Base-by-base conservation (phyloP, 2,113 vertebrate species). In the Perca schrenkii region DNA sequence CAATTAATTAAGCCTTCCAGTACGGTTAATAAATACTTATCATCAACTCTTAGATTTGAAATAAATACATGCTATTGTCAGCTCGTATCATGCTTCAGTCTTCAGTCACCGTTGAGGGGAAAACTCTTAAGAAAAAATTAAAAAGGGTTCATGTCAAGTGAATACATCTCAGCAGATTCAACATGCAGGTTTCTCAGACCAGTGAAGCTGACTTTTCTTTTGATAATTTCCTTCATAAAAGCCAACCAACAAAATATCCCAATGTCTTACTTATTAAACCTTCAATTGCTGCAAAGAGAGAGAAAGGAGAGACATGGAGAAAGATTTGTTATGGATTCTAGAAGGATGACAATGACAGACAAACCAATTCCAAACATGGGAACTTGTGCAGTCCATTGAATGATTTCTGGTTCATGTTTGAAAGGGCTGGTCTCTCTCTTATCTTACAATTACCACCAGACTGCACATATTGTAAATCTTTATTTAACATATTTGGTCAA, bases 211-310 rank as follows among this genome's bases (percentile, higher is more conserved):
- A 88, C 43, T 86, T 25, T 28, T 88, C 36, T 81, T 79, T 69
- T 53, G 2, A 52, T 50, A 47, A 63, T 75, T 78, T 83, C 43
- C 47, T 73, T 71, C 54, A 79, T 16, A 80, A 66, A 80, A 88
- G 81, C 69, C 83, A 91, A 91, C 82, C 85, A 92, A 86, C 72
- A 86, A 82, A 84, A 88, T 85, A 90, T 89, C 68, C 86, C 83
- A 83, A 77, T 83, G 56, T 93, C 95, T 96, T 96, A 96, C 95
- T 96, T 95, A 96, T 96, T 94, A 96, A 96, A 93, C 95, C 95
- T 93, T 95, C 95, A 95, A 96, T 95, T 95, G 95, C 95, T 96
- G 95, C 94, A 92, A 93, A 93, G 80, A 93, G 89, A 93, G 88
- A 94, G 79, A 94, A 87, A 89, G 89, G 82, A 94, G 91, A 96